Conservation (phyloP, 2,888 invertebrate species). For the Lissonota sp. region DNA sequence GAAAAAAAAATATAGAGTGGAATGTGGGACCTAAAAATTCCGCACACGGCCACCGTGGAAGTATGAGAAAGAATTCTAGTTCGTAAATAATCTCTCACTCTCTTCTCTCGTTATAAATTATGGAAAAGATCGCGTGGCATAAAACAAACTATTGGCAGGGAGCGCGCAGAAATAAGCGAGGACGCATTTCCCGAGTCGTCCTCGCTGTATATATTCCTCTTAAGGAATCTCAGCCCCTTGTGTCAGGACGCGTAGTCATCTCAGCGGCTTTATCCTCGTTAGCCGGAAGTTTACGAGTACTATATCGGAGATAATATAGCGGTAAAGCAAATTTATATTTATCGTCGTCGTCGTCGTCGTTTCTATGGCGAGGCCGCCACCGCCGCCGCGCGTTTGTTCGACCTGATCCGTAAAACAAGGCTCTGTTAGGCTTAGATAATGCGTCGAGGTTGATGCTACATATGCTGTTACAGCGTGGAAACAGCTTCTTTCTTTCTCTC, state of each 20-base stretch:
- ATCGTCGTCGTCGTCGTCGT: constrained; percentile 46
- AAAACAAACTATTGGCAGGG: constrained; percentile 7
- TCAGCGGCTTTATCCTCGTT: constrained; percentile 68
- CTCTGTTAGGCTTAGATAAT: constrained; percentile 49
- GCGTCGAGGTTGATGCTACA: constrained; percentile 20
- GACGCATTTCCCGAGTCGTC: too few species aligned
- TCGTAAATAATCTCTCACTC: constrained; percentile 26
- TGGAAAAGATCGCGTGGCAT: constrained; percentile 10
- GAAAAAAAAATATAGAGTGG: constrained; percentile 4
- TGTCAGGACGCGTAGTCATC: too few species aligned
- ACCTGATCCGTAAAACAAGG: constrained; percentile 31
- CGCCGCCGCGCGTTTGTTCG: constrained; percentile 37
- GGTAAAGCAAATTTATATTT: constrained; percentile 65
- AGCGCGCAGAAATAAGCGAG: neutral
- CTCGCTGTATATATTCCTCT: too few species aligned
- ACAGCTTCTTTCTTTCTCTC: neutral
- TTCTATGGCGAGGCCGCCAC: constrained; percentile 35
- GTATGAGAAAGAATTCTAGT: constrained; percentile 16
- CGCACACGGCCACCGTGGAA: neutral
- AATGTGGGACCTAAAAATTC: constrained; percentile 7
- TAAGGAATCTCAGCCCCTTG: constrained; percentile 35
- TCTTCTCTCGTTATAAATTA: constrained; percentile 26
- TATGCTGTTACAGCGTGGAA: neutral
- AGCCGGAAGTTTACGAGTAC: constrained; percentile 72
- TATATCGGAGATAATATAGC: constrained; percentile 70